Base-by-base conservation (phyloP, 1,140 invertebrate genomes). In the Trachymyrmex cornetzi region DNA sequence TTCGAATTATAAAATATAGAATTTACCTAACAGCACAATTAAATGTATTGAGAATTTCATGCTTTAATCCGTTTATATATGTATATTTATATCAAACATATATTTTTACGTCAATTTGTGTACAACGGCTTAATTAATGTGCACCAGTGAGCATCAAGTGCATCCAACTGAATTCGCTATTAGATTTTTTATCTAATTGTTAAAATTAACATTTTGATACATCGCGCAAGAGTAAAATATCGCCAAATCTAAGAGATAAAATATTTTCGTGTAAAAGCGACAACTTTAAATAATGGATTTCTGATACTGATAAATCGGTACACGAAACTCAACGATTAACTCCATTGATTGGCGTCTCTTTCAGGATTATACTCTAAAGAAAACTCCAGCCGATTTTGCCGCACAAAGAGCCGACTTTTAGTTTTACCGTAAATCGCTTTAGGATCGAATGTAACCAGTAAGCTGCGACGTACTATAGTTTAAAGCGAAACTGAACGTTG, bases 401-500 rank as follows among this genome's bases (percentile, higher is more conserved):
- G 53, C 14, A 75, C 53, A 34, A 34, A 57, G 53, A n/a, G 22
- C n/a, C 12, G 12, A 59, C 27, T 57, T 75, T 75, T 75, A 24
- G 53, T 38, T 57, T 55, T 38, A 34, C 11, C 6, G 30, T 44
- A 38, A 57, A 75, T 34, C 66, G n/a, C 66, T 69, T 69, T 69
- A 69, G 19, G 3, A 22, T 34, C 7, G 72, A 19, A 57, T 38
- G 27, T 75, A 75, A 59, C 12, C 59, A 30, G 34, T 48, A 44
- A 77, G 55, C 55, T 38, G 34, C 16, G 14, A 61, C n/a, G n/a
- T 77, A 59, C 9, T 24, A 38, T 24, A n/a, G 0, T 77, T 63
- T 64, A 77, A 77, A 77, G 16, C 7, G 9, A 63, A 48, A 22
- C 22, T 77, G 19, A 50, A 63, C 9, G 24, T 16, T 77, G 24